A percentile compares a stretch with the other conserved stretches of the same genome.
phyloP scores from a whole-genome alignment of 2,888 invertebrate species.

The Chironomus riparius region DNA sequence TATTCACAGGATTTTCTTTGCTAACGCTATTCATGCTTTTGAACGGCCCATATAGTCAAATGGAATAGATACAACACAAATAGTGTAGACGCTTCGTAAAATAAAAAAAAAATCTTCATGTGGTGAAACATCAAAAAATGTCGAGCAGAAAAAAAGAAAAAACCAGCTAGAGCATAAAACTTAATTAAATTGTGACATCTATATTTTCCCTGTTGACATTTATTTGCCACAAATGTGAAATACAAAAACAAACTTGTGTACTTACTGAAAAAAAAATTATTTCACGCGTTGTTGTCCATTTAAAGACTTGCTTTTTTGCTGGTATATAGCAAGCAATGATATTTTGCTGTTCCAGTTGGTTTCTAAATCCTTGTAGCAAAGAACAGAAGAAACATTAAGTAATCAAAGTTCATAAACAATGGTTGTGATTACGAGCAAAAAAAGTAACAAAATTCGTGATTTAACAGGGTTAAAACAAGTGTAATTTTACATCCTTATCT shows the following conservation, averaged over 20 bases:
- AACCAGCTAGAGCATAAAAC: background rate
- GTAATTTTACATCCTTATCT: too few relatives aligned
- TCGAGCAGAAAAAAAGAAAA: background rate
- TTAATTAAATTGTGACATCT: conserved; percentile 6
- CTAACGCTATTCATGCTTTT: background rate
- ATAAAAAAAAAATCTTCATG: too few relatives aligned
- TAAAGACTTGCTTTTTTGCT: background rate
- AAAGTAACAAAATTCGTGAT: too few relatives aligned
- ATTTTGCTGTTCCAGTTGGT: too few relatives aligned
- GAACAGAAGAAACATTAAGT: too few relatives aligned
- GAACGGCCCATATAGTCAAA: too few relatives aligned
- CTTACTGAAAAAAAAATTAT: background rate
- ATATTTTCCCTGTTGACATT: background rate
- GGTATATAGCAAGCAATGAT: background rate
- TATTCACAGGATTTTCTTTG: background rate
- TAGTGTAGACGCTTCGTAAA: too few relatives aligned
- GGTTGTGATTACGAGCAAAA: too few relatives aligned
- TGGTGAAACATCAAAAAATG: background rate
- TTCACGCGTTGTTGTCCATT: background rate
- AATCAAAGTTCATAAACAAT: too few relatives aligned
- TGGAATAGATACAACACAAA: too few relatives aligned
- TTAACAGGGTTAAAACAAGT: too few relatives aligned
- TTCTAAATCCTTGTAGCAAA: too few relatives aligned
- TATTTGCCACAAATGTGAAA: background rate
- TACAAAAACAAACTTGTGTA: background rate